Evolutionary conservation across 2,888 invertebrate genomes (phyloP).

Genomic region (Apocheima hispidaria): DNA sequence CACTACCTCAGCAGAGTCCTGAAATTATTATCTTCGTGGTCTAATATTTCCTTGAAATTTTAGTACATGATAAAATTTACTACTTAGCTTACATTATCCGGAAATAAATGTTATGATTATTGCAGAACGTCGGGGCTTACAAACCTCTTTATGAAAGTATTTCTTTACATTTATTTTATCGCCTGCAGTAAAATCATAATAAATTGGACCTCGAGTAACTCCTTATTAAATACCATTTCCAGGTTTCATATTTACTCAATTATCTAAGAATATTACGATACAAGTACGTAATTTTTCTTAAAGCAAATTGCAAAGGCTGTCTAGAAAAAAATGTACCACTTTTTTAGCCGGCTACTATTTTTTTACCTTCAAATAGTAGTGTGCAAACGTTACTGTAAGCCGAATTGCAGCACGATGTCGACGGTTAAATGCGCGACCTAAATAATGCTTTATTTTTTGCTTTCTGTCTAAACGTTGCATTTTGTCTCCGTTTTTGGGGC

Average conservation of each 20-base stretch:
- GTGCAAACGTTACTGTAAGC: no score
- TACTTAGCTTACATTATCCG: slow-evolving; percentile 1
- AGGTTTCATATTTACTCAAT: not conserved
- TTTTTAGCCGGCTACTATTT: no score
- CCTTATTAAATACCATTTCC: not conserved
- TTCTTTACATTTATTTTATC: slow-evolving; percentile 15
- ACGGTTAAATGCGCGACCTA: no score
- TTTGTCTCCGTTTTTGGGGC: no score
- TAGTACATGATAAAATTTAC: slow-evolving; percentile 16
- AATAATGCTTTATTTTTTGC: no score
- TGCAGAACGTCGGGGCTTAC: not conserved
- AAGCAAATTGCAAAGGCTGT: no score
- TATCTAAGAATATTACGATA: no score
- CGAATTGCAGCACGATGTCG: no score
- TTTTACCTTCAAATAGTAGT: no score
- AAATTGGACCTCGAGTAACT: slow-evolving; percentile 1
- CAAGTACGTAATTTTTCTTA: no score
- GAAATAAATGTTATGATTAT: slow-evolving; percentile 15
- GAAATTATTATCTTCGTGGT: not conserved
- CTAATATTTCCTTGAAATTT: slow-evolving; percentile 14
- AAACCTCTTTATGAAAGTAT: slow-evolving; percentile 13
- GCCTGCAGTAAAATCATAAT: slow-evolving; percentile 9
- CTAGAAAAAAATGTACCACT: no score
- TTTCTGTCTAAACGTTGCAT: no score
- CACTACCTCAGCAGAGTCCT: not conserved